A percentile compares a stretch with the other conserved stretches of the same genome.
Evolutionary conservation across 1,140 invertebrate genomes (phyloP).

Genomic region (Apis cerana): DNA sequence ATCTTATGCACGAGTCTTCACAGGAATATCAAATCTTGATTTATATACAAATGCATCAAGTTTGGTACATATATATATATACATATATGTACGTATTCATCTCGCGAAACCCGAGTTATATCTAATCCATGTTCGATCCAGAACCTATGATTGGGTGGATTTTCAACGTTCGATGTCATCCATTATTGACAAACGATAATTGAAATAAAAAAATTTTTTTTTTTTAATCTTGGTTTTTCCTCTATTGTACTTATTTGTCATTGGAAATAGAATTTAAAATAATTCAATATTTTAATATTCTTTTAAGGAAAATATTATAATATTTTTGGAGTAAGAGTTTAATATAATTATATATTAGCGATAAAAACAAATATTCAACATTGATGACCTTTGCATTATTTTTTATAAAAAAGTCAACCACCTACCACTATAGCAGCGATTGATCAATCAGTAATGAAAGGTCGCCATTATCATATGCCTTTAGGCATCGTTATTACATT

Average conservation of each 20-base stretch:
- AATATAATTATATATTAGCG: too few species aligned
- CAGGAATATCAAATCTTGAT: constrained; percentile 43
- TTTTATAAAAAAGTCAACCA: background rate
- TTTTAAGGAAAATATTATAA: too few species aligned
- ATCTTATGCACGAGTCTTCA: background rate
- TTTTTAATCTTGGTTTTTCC: background rate
- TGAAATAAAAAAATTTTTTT: background rate
- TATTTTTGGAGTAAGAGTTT: too few species aligned
- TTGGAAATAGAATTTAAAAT: background rate
- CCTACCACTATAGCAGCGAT: background rate
- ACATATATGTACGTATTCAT: too few species aligned
- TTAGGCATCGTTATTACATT: background rate
- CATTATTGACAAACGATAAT: background rate
- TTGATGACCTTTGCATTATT: background rate
- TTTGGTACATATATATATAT: too few species aligned
- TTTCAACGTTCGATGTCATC: background rate
- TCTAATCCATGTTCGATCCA: background rate
- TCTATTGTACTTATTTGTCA: background rate
- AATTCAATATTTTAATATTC: too few species aligned
- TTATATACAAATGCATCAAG: constrained; percentile 1
- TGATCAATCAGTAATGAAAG: background rate
- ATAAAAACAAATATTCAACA: background rate
- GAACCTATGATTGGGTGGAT: background rate
- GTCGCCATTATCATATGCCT: background rate
- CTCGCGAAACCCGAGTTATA: background rate